Percentiles rank a stretch among this genome's conserved stretches.
These are phyloP conservation scores for Molorchus minor DNA, from an alignment of 2,888 invertebrate genomes.

Conservation along the genomic window DNA sequence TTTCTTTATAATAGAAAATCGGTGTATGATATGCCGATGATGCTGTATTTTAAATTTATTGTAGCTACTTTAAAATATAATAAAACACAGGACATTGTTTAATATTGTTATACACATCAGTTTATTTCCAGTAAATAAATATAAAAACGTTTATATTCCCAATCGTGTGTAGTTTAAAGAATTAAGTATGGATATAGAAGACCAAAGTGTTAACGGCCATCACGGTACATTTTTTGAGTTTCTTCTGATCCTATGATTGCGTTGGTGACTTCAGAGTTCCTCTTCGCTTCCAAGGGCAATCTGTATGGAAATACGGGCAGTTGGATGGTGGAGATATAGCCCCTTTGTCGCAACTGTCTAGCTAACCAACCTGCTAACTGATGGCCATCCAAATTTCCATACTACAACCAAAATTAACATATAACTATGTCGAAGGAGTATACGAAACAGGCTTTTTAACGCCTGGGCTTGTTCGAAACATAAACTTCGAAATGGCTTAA, in stretches of 20 bases:
- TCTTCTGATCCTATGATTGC: constrained; percentile 56
- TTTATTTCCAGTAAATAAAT: constrained; percentile 16
- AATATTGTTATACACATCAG: neutral
- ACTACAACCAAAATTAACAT: constrained; percentile 32
- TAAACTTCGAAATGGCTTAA: neutral
- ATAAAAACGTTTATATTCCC: constrained; percentile 24
- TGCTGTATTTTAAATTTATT: no score
- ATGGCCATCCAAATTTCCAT: constrained; percentile 55
- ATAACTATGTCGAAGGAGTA: constrained; percentile 9
- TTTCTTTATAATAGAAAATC: no score
- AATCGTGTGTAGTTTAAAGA: constrained; percentile 25
- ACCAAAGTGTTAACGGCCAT: constrained; percentile 37
- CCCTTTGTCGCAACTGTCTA: constrained; percentile 53
- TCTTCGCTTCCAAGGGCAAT: constrained; percentile 51
- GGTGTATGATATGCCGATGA: no score
- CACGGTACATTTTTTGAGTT: constrained; percentile 56
- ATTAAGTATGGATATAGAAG: constrained; percentile 18
- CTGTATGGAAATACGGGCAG: constrained; percentile 52
- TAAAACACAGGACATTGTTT: neutral
- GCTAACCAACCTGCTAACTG: constrained; percentile 58
- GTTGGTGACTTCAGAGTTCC: constrained; percentile 57
- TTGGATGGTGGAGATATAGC: constrained; percentile 48
- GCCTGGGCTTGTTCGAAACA: neutral
- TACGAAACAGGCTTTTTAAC: neutral
- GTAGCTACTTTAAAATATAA: no score